These are phyloP conservation scores for Clitarchus hookeri DNA, from an alignment of 2,888 invertebrate species.

Conservation along the genomic window DNA sequence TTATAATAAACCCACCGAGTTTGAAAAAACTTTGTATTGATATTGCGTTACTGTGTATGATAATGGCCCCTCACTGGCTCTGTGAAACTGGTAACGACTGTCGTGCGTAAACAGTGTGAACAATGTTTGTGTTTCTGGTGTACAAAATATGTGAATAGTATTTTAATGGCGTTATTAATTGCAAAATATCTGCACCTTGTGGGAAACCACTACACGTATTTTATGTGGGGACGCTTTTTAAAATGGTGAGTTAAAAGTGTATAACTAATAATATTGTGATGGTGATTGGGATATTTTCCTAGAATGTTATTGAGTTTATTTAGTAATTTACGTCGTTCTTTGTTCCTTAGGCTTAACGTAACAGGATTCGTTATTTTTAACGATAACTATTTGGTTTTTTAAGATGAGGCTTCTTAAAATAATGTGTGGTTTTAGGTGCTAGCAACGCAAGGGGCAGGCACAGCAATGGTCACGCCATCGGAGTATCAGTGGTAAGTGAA, in stretches of 20 bases:
- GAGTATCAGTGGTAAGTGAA: slow-evolving; percentile 58
- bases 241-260: neutral
- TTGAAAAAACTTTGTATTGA: no score
- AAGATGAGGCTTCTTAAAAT: neutral
- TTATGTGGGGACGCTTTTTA: neutral
- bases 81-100: neutral
- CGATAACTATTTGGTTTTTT: no score
- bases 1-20: no score
- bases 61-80: neutral
- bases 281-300: no score
- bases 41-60: neutral
- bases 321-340: no score
- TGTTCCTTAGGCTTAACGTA: no score
- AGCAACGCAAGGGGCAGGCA: slow-evolving; percentile 47
- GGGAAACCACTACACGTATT: neutral
- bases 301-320: no score
- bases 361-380: no score
- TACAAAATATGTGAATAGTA: neutral
- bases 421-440: slow-evolving; percentile 38
- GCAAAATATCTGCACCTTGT: neutral
- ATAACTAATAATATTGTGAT: neutral
- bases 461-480: slow-evolving; percentile 57
- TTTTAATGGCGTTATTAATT: neutral
- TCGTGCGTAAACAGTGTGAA: neutral
- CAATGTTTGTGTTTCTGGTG: neutral